Percentiles rank a stretch among this genome's conserved stretches.
Conservation (phyloP, 2,113 vertebrate genomes). For the Aepyceros melampus region DNA sequence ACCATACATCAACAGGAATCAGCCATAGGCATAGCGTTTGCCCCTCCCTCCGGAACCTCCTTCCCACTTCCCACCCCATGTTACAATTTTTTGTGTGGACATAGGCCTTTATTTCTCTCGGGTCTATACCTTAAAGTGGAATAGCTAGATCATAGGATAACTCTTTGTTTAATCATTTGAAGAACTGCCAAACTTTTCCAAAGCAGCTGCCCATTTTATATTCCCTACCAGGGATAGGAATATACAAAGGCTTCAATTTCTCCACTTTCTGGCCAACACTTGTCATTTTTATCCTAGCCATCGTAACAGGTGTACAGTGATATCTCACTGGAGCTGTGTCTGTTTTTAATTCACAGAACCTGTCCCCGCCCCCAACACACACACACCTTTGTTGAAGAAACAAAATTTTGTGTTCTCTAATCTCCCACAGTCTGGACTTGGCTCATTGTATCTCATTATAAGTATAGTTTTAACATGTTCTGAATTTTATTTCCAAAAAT, state of each 20-base stretch:
- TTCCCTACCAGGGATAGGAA: neutral
- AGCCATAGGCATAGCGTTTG: too few relatives aligned
- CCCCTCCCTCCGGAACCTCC: too few relatives aligned
- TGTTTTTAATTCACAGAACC: neutral
- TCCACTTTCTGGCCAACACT: neutral
- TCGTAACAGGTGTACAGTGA: neutral
- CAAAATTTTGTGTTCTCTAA: neutral
- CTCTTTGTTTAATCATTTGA: neutral
- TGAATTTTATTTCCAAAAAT: neutral
- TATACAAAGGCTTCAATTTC: neutral
- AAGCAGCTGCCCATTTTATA: neutral
- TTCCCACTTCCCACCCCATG: too few relatives aligned
- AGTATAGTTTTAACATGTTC: neutral
- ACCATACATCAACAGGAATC: too few relatives aligned
- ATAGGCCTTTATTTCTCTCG: neutral
- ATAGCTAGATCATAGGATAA: neutral
- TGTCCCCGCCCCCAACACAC: accelerated
- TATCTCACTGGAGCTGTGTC: neutral
- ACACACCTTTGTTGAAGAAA: neutral
- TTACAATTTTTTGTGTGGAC: too few relatives aligned
- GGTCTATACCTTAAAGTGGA: neutral
- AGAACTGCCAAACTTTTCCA: neutral
- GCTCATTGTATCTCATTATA: neutral
- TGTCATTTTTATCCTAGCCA: neutral
- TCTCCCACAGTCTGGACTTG: neutral